Evolutionary conservation across 2,797 vertebrate genomes (phyloP), one percentile per base, ranked within the genome.

Genomic region (Tadarida brasiliensis): DNA sequence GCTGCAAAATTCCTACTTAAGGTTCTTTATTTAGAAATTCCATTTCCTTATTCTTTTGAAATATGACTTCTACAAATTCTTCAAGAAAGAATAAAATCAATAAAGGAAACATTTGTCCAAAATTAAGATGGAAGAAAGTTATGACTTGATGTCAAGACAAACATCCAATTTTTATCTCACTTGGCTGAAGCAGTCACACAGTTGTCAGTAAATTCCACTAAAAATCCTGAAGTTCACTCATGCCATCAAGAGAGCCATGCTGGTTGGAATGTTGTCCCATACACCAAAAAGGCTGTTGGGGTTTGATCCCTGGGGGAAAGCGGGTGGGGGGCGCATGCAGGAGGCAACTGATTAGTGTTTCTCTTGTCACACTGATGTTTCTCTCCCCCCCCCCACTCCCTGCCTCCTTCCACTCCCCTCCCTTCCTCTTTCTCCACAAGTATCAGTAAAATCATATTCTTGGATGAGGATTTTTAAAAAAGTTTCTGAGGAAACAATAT

Each of bases 81-180:
- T 47, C 44, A 82, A 33, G 22, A 44, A 77, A 5, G 33, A 84
- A 91, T 57, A 77, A 61, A 73, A 91, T 65, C 47, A 76, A 51
- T 68, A 33, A 88, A 73, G 7, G 49, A 73, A 84, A 93, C 71
- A 51, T 30, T 10, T 73, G n/a, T 11, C 16, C 49, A 33, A 90
- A 96, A 80, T 73, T 57, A 94, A 84, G 20, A 88, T 0, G 33
- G 49, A 87, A 61, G 15, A 39, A 94, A 91, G 20, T 78, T 91
- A 68, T 22, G 11, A 87, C 0, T 73, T 22, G 65, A 84, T 67
- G 65, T 12, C 28, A 88, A 5, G 28, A 71, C 4, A 78, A 67
- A 71, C 35, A 73, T 78, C 73, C n/a, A 61, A 91, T 63, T 92
- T 87, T 87, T 91, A 78, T 71, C 47, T 63, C 39, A 76, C 35